Conservation (phyloP, 2,113 vertebrate genomes). For the Pelmatolapia mariae region DNA sequence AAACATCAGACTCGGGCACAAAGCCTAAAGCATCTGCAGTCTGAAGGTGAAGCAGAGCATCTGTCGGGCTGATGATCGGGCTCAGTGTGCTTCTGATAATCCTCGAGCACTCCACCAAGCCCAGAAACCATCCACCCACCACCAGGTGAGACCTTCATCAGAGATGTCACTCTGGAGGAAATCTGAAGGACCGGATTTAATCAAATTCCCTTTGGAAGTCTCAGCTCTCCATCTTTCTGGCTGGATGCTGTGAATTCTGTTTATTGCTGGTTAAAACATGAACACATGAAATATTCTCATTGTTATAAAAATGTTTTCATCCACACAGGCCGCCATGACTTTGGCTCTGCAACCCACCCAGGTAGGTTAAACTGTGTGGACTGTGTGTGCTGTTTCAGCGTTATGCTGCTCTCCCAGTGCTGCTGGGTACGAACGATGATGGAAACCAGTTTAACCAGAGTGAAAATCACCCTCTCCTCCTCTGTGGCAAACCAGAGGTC, state of each 20-base stretch:
- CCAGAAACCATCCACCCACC: neutral
- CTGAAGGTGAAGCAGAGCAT: neutral
- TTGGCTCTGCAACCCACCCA: neutral
- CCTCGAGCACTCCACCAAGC: neutral
- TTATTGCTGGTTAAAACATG: neutral
- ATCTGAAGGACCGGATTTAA: neutral
- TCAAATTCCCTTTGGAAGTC: neutral
- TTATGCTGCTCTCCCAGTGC: neutral
- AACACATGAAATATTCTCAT: neutral
- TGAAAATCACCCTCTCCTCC: neutral
- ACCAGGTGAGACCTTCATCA: neutral
- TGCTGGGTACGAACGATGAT: neutral
- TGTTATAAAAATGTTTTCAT: neutral
- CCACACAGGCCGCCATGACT: accelerated
- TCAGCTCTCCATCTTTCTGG: accelerated
- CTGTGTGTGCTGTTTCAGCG: accelerated
- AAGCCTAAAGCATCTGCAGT: neutral
- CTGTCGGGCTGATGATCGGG: neutral
- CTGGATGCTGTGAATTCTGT: neutral
- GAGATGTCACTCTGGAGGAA: neutral
- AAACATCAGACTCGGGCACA: neutral
- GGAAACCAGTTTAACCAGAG: neutral
- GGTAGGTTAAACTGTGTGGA: neutral
- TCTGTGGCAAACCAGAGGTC: neutral
- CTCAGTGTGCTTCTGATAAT: neutral